Evolutionary conservation across 1,140 invertebrate species (phyloP).

Genomic region (Drosophila tristis): DNA sequence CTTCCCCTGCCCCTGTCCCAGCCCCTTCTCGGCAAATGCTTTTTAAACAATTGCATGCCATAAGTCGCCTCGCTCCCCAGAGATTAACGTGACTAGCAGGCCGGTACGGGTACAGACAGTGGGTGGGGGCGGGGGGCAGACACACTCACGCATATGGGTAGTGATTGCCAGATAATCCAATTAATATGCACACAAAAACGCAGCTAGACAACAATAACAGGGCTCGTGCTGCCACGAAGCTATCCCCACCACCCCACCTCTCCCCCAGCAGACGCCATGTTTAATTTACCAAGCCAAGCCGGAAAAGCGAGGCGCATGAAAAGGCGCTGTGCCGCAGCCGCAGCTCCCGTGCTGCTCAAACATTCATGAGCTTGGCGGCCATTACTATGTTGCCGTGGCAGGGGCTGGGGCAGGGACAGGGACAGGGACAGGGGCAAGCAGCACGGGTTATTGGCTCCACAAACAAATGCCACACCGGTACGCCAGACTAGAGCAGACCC

Average conservation of each 20-base stretch:
- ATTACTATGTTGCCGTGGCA: conserved; percentile 29
- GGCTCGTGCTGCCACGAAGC: conserved; percentile 1
- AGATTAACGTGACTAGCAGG: conserved; percentile 73
- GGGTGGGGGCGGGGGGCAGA: no score
- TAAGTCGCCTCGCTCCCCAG: conserved; percentile 41
- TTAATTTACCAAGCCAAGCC: conserved; percentile 46
- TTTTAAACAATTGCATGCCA: conserved; percentile 80
- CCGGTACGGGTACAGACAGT: not conserved
- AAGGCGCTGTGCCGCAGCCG: conserved; percentile 15
- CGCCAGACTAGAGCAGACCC: not conserved
- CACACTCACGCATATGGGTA: conserved; percentile 31
- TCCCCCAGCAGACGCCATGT: conserved; percentile 39
- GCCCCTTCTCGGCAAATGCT: conserved; percentile 61
- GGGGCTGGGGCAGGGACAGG: not conserved
- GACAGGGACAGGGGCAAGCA: conserved; percentile 27
- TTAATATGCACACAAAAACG: conserved; percentile 81
- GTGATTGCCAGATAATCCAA: conserved; percentile 73
- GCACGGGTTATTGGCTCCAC: conserved; percentile 42
- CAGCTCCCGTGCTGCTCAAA: conserved; percentile 33
- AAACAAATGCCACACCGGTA: conserved; percentile 23
- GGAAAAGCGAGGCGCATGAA: conserved; percentile 25
- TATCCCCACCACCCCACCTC: conserved; percentile 8
- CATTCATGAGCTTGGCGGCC: conserved; percentile 52
- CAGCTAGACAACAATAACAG: conserved; percentile 54
- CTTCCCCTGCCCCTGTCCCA: not conserved